phyloP scores from a whole-genome alignment of 2,113 vertebrate genomes.

The Eretmochelys imbricata region DNA sequence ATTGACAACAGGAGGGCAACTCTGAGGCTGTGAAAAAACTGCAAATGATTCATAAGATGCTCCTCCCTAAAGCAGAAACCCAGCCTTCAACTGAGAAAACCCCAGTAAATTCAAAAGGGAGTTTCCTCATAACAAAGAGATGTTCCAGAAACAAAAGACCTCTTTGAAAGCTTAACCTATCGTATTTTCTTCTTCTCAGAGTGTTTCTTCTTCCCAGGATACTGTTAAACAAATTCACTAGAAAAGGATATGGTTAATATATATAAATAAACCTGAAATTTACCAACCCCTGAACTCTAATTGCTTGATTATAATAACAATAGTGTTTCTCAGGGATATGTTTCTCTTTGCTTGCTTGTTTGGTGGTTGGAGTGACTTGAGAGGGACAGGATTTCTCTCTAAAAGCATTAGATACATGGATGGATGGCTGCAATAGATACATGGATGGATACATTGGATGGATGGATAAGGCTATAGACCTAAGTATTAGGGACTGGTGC shows the following conservation, averaged over 20 bases:
- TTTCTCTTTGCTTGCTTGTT: not conserved
- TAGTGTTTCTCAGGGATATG: not conserved
- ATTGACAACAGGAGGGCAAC: not conserved
- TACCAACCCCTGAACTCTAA: not conserved
- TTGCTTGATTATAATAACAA: not conserved
- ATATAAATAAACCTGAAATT: not conserved
- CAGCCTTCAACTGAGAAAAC: not conserved
- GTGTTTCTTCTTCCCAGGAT: not conserved
- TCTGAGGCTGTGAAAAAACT: not conserved
- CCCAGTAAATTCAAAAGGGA: not conserved
- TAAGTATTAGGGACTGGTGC: not conserved
- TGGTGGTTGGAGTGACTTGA: not conserved
- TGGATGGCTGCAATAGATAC: not conserved
- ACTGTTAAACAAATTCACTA: not conserved
- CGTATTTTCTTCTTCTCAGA: not conserved
- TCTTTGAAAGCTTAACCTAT: not conserved
- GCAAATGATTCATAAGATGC: not conserved
- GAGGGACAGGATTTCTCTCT: not conserved
- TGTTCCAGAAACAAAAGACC: not conserved
- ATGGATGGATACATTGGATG: not conserved
- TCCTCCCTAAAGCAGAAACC: not conserved
- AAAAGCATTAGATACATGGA: not conserved
- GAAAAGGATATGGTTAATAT: not conserved
- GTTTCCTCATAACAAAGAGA: not conserved
- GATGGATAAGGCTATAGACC: not conserved